These are phyloP conservation scores for Rhamnusium bicolor DNA, from an alignment of 2,888 invertebrate species.

Conservation along the genomic window DNA sequence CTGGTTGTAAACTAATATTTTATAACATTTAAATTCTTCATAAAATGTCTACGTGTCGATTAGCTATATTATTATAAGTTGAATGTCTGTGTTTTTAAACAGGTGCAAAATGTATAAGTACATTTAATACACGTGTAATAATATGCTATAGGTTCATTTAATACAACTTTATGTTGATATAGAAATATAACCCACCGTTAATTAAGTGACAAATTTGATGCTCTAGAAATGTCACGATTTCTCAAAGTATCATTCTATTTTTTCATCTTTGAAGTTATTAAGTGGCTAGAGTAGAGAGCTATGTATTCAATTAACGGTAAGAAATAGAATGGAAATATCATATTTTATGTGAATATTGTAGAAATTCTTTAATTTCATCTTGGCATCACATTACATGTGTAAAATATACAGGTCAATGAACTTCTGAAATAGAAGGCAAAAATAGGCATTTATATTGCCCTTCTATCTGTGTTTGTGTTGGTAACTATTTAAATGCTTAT, in stretches of 20 bases:
- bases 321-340: slow-evolving; percentile 22
- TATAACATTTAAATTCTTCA: neutral
- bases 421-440: neutral
- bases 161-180: neutral
- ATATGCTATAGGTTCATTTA: too few species aligned
- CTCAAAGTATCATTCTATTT: neutral
- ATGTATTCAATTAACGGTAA: neutral
- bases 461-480: too few species aligned
- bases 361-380: slow-evolving; percentile 12
- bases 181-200: neutral
- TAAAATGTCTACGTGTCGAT: neutral
- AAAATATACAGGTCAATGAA: slow-evolving; percentile 1
- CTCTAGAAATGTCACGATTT: neutral
- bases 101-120: neutral
- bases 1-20: neutral
- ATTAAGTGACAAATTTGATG: slow-evolving; percentile 8
- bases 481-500: too few species aligned
- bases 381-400: neutral
- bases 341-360: slow-evolving; percentile 4
- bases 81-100: neutral
- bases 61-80: neutral
- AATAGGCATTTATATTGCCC: too few species aligned
- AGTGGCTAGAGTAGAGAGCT: neutral
- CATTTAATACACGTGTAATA: neutral
- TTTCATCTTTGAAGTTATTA: neutral